phyloP scores from a whole-genome alignment of 2,113 vertebrate genomes.

The Prionailurus bengalensis region DNA sequence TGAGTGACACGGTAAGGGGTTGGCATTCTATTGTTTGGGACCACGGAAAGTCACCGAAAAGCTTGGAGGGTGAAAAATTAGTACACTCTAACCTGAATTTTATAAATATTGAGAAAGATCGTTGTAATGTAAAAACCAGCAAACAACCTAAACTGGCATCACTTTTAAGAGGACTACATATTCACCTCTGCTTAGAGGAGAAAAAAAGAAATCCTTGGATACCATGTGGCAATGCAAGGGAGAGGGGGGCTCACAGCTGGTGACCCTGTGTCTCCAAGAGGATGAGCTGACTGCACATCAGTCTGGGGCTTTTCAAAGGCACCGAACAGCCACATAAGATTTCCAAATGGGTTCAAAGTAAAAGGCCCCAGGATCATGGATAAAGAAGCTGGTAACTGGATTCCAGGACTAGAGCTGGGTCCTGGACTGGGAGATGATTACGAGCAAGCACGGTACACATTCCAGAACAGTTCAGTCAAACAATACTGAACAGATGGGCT shows the following conservation, averaged over 20 bases:
- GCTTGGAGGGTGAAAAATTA: not conserved
- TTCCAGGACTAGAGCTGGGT: not conserved
- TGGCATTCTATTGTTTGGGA: not conserved
- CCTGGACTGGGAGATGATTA: not conserved
- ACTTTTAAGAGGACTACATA: not conserved
- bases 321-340: not conserved
- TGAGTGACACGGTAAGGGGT: fast-evolving
- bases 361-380: not conserved
- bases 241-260: not conserved
- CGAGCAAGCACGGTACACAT: not conserved
- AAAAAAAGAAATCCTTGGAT: not conserved
- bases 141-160: not conserved
- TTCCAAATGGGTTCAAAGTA: slow-evolving; percentile 6
- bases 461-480: not conserved
- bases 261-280: not conserved
- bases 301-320: not conserved
- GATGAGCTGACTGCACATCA: not conserved
- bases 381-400: not conserved
- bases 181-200: not conserved
- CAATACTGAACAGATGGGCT: not conserved
- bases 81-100: not conserved
- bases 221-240: not conserved
- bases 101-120: not conserved
- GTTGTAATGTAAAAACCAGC: slow-evolving; percentile 24
- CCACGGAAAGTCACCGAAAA: not conserved